These are phyloP conservation scores for Mythimna pallens DNA, from an alignment of 2,888 invertebrate species.

Conservation along the genomic window DNA sequence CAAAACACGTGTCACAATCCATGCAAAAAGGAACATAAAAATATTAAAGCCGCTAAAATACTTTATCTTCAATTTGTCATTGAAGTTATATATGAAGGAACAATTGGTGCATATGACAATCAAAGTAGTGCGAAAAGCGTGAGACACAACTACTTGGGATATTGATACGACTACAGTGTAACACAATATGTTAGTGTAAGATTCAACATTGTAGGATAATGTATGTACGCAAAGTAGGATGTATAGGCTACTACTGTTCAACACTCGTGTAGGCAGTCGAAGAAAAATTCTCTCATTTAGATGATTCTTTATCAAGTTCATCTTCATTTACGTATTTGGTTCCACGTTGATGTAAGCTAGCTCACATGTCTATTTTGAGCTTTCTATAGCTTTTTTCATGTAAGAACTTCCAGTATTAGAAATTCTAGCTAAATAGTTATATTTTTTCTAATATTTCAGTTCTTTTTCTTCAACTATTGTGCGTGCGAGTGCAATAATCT, in stretches of 20 bases:
- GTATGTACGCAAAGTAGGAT: conserved; percentile 58
- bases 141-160: conserved; percentile 11
- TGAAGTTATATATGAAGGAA: conserved; percentile 24
- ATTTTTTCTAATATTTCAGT: background rate
- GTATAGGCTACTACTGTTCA: conserved; percentile 56
- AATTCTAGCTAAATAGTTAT: conserved; percentile 14
- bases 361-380: conserved; percentile 3
- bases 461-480: conserved; percentile 64
- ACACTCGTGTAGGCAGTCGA: conserved; percentile 56
- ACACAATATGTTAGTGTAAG: conserved; percentile 55
- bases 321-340: background rate
- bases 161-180: conserved; percentile 53
- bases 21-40: conserved; percentile 36
- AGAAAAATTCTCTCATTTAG: conserved; percentile 49
- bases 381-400: background rate
- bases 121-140: conserved; percentile 39
- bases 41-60: conserved; percentile 21
- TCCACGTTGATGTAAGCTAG: background rate
- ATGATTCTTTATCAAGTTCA: background rate
- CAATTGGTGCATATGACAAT: conserved; percentile 40
- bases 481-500: conserved; percentile 67
- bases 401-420: background rate
- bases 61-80: conserved; percentile 19
- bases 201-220: conserved; percentile 54
- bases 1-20: conserved; percentile 25